Base-by-base conservation (phyloP, 2,888 invertebrate genomes). In the Dasysyrphus albostriatus region DNA sequence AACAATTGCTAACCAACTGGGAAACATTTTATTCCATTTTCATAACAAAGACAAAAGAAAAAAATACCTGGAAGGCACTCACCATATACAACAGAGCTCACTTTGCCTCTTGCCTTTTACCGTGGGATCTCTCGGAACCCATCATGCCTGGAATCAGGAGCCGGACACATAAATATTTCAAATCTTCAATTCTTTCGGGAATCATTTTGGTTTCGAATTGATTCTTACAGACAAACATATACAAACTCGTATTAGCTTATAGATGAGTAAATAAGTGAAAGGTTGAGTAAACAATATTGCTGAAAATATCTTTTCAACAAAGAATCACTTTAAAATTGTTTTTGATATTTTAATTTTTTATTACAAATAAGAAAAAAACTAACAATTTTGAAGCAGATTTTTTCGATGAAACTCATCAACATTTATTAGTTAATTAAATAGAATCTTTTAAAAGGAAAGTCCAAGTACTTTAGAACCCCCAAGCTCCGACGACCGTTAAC, bases 11-110 rank as follows among this genome's bases (percentile, higher is more conserved):
- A 34, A 16, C 56, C 4, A 44, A 37, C 58, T 19, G 19, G 16
- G 6, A 59, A 16, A 19, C 16, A 39, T 59, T 37, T 59, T 59
- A 59, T 59, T 3, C 37, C 59, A 59, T 59, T 59, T 39, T 59
- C 19, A 16, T 39, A 34, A 39, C 59, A 59, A 37, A 59, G 16
- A 14, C 3, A 59, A 59, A n/a, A 16, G 9, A 37, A 59, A 9
- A 6, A 37, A 58, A 37, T 59, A 59, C 59, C 37, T 59, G 37
- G 16, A 16, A 37, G 37, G 29, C n/a, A 58, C 34, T 58, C 16
- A 19, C 49, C 12, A 54, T n/a, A n/a, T n/a, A n/a, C n/a, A 4
- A 7, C 49, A 51, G 29, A 29, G 7, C 24, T 54, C 7, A 29
- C 14, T 29, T 14, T 54, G 29, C 4, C 29, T 29, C 4, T 14